phyloP scores from a whole-genome alignment of 2,888 invertebrate species.

The Ophion obscuratus region DNA sequence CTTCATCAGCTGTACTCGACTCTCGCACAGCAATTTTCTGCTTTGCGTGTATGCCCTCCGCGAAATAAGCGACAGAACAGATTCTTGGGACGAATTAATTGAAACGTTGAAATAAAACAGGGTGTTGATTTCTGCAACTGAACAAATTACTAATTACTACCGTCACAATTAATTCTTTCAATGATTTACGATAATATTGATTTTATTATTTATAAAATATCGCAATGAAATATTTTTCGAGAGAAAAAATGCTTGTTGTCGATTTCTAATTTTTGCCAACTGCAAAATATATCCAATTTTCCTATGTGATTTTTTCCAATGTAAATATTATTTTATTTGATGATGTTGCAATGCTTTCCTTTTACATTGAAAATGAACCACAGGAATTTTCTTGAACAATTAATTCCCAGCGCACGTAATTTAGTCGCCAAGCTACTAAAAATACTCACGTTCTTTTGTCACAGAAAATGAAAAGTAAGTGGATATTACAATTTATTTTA shows the following conservation, averaged over 20 bases:
- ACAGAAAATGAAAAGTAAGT: background rate
- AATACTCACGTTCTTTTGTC: background rate
- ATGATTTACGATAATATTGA: conserved; percentile 18
- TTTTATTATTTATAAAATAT: conserved; percentile 32
- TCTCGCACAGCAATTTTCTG: conserved; percentile 54
- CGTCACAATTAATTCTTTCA: conserved; percentile 41
- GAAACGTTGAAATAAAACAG: conserved; percentile 35
- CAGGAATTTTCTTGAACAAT: too few species aligned
- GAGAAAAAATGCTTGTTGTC: too few species aligned
- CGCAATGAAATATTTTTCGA: too few species aligned
- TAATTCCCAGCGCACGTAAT: too few species aligned
- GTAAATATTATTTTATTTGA: too few species aligned
- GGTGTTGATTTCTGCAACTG: background rate
- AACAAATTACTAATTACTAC: conserved; percentile 16
- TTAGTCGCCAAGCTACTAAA: background rate
- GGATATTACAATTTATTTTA: background rate
- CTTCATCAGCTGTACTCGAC: conserved; percentile 48
- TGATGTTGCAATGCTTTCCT: too few species aligned
- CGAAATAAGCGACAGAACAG: conserved; percentile 13
- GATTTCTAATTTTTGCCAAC: too few species aligned
- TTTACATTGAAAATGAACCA: too few species aligned
- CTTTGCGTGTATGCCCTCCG: conserved; percentile 45
- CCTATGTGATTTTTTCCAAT: too few species aligned
- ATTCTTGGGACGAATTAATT: conserved; percentile 50
- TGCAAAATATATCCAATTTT: too few species aligned